Conservation (phyloP, 2,113 vertebrate genomes). For the Odontesthes bonariensis region DNA sequence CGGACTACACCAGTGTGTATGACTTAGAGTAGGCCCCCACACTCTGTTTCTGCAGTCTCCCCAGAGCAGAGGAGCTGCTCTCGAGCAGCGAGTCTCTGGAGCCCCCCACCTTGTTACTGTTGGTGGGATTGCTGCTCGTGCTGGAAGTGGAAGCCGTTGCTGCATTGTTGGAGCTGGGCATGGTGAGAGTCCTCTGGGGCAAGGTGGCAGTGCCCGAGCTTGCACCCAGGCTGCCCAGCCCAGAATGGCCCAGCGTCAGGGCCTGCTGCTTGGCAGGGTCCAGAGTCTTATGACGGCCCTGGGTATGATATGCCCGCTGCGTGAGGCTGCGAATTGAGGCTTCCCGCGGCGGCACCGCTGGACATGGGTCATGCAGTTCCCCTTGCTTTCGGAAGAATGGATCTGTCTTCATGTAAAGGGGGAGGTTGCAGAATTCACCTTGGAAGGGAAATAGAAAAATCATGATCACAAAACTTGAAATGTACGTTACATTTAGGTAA, state of each 20-base stretch:
- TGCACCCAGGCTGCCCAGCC: conserved; percentile 79
- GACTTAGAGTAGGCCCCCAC: conserved; percentile 96
- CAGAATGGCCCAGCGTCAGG: conserved; percentile 89
- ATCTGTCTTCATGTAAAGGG: conserved; percentile 97
- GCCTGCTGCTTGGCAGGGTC: conserved; percentile 91
- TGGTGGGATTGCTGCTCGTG: conserved; percentile 78
- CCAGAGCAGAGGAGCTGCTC: conserved; percentile 93
- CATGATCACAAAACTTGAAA: too few species aligned
- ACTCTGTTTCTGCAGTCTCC: conserved; percentile 94
- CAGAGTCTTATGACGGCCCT: conserved; percentile 94
- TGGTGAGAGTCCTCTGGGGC: conserved; percentile 96
- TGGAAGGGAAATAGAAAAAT: conserved; percentile 22
- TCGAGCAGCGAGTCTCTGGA: conserved; percentile 98
- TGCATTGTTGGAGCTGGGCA: conserved; percentile 86
- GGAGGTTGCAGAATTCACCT: conserved; percentile 99
- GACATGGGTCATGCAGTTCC: conserved; percentile 92
- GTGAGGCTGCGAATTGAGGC: conserved; percentile 93
- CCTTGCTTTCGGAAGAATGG: conserved; percentile 96
- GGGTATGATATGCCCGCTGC: conserved; percentile 92
- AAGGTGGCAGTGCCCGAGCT: conserved; percentile 89
- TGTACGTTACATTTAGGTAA: too few species aligned
- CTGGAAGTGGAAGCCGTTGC: conserved; percentile 81
- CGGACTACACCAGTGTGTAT: conserved; percentile 94
- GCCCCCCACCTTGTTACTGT: conserved; percentile 90
- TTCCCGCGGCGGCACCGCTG: conserved; percentile 93